These are phyloP conservation scores for Sclerurus mexicanus DNA, from an alignment of 2,113 vertebrate species.

Conservation along the genomic window DNA sequence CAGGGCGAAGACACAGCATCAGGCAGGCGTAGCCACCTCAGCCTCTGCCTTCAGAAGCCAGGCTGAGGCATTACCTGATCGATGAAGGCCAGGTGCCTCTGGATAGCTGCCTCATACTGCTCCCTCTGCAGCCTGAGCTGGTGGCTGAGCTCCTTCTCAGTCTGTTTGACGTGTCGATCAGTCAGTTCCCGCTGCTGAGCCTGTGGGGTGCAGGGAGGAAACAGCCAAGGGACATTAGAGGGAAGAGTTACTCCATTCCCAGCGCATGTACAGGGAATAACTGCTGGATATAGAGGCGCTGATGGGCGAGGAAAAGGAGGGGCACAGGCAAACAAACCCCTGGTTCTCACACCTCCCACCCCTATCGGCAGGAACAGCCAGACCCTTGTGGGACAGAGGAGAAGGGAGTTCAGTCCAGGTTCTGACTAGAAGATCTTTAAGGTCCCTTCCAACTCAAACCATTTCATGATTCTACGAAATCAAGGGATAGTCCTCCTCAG, in stretches of 20 bases:
- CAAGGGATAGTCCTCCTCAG: not conserved
- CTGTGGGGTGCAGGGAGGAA: conserved; percentile 51
- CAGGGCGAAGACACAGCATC: not conserved
- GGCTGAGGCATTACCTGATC: conserved; percentile 82
- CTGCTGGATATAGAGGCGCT: not conserved
- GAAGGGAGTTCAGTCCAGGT: not conserved
- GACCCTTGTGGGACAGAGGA: accelerated
- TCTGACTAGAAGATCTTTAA: not conserved
- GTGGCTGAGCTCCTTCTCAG: conserved; percentile 83
- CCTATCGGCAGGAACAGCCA: not conserved
- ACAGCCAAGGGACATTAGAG: not conserved
- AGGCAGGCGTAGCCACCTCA: not conserved
- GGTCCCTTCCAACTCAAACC: not conserved
- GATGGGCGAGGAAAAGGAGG: not conserved
- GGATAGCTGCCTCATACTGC: conserved; percentile 91
- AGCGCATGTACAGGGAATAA: not conserved
- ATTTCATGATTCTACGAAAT: not conserved
- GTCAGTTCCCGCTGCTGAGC: conserved; percentile 90
- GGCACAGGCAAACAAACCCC: not conserved
- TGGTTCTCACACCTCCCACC: not conserved
- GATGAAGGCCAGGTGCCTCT: conserved; percentile 91
- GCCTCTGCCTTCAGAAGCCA: not conserved
- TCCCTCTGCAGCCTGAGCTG: conserved; percentile 87
- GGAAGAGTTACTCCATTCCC: not conserved
- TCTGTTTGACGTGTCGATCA: conserved; percentile 80